These are phyloP conservation scores for Tringa solitaria DNA, from an alignment of 2,113 vertebrate species.

Conservation along the genomic window DNA sequence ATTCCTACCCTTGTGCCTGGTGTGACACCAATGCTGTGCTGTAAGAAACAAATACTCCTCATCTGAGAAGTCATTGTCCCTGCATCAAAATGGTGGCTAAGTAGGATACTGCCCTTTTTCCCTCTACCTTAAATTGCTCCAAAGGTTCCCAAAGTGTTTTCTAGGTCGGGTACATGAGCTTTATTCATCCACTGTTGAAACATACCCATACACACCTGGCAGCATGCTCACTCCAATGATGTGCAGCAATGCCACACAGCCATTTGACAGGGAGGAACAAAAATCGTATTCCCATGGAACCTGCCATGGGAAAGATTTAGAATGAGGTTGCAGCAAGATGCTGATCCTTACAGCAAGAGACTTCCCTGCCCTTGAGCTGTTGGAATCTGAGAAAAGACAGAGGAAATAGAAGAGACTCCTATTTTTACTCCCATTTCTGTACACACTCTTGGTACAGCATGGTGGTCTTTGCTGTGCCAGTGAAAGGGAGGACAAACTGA, in stretches of 20 bases:
- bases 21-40: neutral
- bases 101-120: neutral
- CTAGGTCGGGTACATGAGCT: neutral
- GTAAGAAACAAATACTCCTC: neutral
- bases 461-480: neutral
- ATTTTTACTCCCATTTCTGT: neutral
- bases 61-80: neutral
- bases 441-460: neutral
- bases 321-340: neutral
- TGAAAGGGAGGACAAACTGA: neutral
- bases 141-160: neutral
- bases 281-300: neutral
- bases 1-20: neutral
- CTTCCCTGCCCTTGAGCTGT: neutral
- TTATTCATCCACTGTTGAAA: neutral
- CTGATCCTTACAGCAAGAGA: neutral
- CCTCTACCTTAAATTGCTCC: neutral
- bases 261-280: neutral
- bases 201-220: neutral
- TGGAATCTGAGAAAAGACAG: neutral
- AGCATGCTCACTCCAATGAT: neutral
- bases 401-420: neutral
- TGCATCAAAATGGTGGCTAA: neutral
- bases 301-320: neutral
- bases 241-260: neutral